Percentiles rank a stretch among this genome's conserved stretches.
phyloP scores from a whole-genome alignment of 1,140 invertebrate genomes.

The Scaptomyza pallida region DNA sequence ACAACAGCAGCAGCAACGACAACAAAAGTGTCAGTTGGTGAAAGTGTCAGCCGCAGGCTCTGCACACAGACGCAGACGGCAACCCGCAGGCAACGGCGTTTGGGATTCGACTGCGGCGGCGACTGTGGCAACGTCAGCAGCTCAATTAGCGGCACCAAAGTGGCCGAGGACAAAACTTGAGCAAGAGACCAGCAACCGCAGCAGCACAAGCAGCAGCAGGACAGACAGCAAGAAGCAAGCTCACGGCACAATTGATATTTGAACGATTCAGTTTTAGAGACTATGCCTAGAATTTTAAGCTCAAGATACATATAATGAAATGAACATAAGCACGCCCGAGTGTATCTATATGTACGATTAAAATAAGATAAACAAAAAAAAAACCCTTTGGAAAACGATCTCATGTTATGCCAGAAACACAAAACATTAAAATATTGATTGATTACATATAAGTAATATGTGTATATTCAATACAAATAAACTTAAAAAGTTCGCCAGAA shows the following conservation, averaged over 20 bases:
- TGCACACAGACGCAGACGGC: constrained; percentile 21
- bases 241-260: constrained; percentile 14
- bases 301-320: constrained; percentile 4
- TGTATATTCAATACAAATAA: constrained; percentile 23
- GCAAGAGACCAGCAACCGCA: neutral
- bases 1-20: constrained; percentile 9
- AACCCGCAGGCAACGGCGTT: constrained; percentile 31
- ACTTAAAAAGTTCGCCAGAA: neutral
- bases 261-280: constrained; percentile 17
- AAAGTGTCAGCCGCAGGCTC: constrained; percentile 37
- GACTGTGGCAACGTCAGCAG: constrained; percentile 43
- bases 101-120: constrained; percentile 19
- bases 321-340: neutral
- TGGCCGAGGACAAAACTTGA: constrained; percentile 76
- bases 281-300: constrained; percentile 23
- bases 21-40: constrained; percentile 16
- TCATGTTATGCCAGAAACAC: constrained; percentile 17
- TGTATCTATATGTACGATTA: neutral
- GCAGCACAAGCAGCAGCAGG: neutral
- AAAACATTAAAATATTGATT: constrained; percentile 25
- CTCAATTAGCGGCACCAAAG: constrained; percentile 78
- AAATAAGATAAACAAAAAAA: constrained; percentile 11
- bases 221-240: constrained; percentile 4
- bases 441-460: constrained; percentile 40
- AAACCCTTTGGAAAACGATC: constrained; percentile 9